Percentiles rank a stretch among this genome's conserved stretches.
Conservation (phyloP, 2,888 invertebrate genomes). For the Hypselothyrea guttata region DNA sequence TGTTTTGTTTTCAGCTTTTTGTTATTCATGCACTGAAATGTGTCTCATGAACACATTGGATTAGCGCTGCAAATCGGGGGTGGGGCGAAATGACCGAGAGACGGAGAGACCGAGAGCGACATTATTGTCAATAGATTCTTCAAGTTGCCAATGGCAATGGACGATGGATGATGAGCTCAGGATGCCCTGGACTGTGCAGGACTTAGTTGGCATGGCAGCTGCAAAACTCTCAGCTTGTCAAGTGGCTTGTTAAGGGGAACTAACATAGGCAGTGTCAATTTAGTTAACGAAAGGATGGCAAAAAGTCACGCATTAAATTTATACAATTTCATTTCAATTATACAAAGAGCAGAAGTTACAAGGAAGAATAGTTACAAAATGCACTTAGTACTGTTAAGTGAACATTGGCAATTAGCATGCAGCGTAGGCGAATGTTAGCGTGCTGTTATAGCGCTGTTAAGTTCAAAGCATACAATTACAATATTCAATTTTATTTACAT, state of each 20-base stretch:
- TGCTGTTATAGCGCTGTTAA: no score
- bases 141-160: constrained; percentile 6
- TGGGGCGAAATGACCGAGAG: neutral
- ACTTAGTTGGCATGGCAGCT: constrained; percentile 23
- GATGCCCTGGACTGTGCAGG: neutral
- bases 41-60: constrained; percentile 41
- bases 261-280: constrained; percentile 5
- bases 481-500: no score
- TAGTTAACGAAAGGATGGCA: no score
- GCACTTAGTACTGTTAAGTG: no score
- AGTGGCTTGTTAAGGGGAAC: constrained; percentile 5
- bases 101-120: constrained; percentile 3
- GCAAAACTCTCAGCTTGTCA: constrained; percentile 21
- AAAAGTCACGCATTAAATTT: no score
- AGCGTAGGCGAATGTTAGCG: no score
- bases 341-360: no score
- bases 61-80: constrained; percentile 18
- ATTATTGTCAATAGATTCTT: constrained; percentile 27
- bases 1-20: constrained; percentile 42
- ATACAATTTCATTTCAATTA: no score
- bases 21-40: constrained; percentile 47
- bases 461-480: no score
- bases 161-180: constrained; percentile 38
- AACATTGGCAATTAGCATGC: no score
- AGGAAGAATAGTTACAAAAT: no score